Base-by-base conservation (phyloP, 2,888 invertebrate genomes). In the Drosophila longiperda region DNA sequence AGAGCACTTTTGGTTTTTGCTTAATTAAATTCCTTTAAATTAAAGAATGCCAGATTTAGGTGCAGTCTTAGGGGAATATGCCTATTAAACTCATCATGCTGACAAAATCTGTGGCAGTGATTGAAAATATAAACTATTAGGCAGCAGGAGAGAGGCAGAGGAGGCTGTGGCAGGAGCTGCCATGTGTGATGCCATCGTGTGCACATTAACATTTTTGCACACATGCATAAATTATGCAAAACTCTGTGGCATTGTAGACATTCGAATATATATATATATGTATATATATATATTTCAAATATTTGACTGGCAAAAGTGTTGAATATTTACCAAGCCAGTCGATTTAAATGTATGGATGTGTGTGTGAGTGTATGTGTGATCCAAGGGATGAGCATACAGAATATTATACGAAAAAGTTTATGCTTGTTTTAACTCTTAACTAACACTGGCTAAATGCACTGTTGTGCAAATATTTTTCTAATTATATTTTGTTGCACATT, bases 301-400 rank as follows among this genome's bases (percentile, higher is more conserved):
- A 89, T 85, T 85, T 89, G 65, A 34, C 66, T 73, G 62, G 80
- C 65, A 85, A 83, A 87, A 85, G 90, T 89, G 90, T 85, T 85
- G 88, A 71, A 69, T 73, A 64, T 69, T 75, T 84, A 64, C 42
- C 52, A 49, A 23, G 73, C 57, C 64, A 34, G 29, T 12, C 34
- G 32, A 50, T 23, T 33, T 38, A 45, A 20, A 26, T 11, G 29
- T n/a, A 1, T 7, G n/a, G 2, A 26, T 54, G 26, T 29, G 17
- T 15, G 32, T 52, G n/a, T 52, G 3, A 42, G 32, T 50, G 50
- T n/a, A 32, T 33, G 38, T 40, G 26, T 17, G 29, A 23, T 53
- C n/a, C 11, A 42, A 33, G 7, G 48, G 23, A 58, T 34, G 26
- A 48, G 55, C 29, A 45, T 29, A 45, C 49, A 36, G 49, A 65